Percentiles rank a stretch among this genome's conserved stretches.
Evolutionary conservation across 2,888 invertebrate species (phyloP).

Genomic region (Venusia cambrica): DNA sequence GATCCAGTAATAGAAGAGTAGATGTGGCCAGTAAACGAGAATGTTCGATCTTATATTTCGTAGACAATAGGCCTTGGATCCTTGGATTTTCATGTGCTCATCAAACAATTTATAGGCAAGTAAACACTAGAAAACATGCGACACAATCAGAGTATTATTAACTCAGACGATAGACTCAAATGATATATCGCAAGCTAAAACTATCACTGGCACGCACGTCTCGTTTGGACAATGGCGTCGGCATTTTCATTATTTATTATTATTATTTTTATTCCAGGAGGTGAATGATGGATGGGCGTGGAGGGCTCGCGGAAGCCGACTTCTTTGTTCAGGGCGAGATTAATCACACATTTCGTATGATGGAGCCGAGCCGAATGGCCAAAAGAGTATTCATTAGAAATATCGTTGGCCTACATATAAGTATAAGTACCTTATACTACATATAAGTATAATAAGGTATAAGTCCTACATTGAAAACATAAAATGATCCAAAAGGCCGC

Average conservation of each 20-base stretch:
- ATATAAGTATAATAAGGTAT: too few species aligned
- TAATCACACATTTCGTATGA: slow-evolving; percentile 70
- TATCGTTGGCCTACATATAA: slow-evolving; percentile 42
- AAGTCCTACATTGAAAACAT: too few species aligned
- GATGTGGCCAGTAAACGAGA: too few species aligned
- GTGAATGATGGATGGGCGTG: slow-evolving; percentile 70
- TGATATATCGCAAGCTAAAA: slow-evolving; percentile 40
- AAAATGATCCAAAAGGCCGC: too few species aligned
- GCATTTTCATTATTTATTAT: slow-evolving; percentile 67
- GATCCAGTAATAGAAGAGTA: too few species aligned
- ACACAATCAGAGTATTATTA: slow-evolving; percentile 30
- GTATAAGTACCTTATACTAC: slow-evolving; percentile 11
- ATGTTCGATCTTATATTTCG: too few species aligned
- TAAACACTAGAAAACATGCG: slow-evolving; percentile 10
- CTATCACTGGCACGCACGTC: slow-evolving; percentile 67
- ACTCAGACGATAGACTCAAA: slow-evolving; percentile 40
- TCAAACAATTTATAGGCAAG: slow-evolving; percentile 29
- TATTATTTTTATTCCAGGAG: slow-evolving; percentile 76
- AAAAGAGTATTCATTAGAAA: slow-evolving; percentile 66
- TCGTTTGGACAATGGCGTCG: slow-evolving; percentile 66
- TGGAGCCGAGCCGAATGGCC: slow-evolving; percentile 52
- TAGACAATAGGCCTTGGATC: slow-evolving; percentile 37
- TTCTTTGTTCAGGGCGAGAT: slow-evolving; percentile 73
- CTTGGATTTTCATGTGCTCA: slow-evolving; percentile 36
- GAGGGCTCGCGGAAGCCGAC: slow-evolving; percentile 65